These are phyloP conservation scores for Alloscopus bannaensis DNA, from an alignment of 2,888 invertebrate species.

Conservation along the genomic window DNA sequence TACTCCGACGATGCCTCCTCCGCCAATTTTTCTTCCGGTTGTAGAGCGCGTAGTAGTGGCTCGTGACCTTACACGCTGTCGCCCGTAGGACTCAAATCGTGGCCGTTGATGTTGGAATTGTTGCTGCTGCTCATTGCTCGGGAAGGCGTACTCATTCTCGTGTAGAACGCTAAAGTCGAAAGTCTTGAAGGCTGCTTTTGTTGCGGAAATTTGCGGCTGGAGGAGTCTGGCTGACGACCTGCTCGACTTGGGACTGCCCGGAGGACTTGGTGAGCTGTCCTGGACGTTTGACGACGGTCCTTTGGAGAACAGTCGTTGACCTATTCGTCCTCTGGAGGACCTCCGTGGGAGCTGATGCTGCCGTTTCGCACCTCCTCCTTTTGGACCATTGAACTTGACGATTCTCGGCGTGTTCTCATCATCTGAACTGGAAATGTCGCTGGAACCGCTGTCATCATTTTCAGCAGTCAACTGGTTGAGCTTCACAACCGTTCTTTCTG, in stretches of 20 bases:
- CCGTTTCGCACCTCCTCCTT: slow-evolving; percentile 1
- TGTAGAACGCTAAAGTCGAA: slow-evolving; percentile 71
- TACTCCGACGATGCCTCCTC: slow-evolving; percentile 72
- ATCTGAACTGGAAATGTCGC: slow-evolving; percentile 42
- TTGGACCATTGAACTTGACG: slow-evolving; percentile 32
- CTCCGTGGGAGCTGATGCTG: slow-evolving; percentile 4
- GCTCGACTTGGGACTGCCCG: slow-evolving; percentile 31
- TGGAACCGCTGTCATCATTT: slow-evolving; percentile 43
- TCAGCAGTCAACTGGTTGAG: slow-evolving; percentile 67
- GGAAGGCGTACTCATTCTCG: slow-evolving; percentile 23
- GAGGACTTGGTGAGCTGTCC: slow-evolving; percentile 46
- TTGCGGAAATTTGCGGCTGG: background rate
- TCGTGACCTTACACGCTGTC: slow-evolving; percentile 24
- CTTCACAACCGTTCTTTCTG: slow-evolving; percentile 69
- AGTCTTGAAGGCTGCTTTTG: slow-evolving; percentile 68
- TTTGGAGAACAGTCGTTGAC: background rate
- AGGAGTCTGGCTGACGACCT: slow-evolving; percentile 1
- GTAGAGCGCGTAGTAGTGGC: slow-evolving; percentile 40
- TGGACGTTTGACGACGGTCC: background rate
- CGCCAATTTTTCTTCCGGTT: slow-evolving; percentile 74
- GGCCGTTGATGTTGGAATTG: background rate
- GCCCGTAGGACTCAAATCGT: background rate
- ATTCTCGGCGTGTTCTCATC: slow-evolving; percentile 43
- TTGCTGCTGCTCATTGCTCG: background rate
- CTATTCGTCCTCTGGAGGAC: slow-evolving; percentile 22